Evolutionary conservation across 2,113 vertebrate genomes (phyloP).

Genomic region (Coturnix japonica): DNA sequence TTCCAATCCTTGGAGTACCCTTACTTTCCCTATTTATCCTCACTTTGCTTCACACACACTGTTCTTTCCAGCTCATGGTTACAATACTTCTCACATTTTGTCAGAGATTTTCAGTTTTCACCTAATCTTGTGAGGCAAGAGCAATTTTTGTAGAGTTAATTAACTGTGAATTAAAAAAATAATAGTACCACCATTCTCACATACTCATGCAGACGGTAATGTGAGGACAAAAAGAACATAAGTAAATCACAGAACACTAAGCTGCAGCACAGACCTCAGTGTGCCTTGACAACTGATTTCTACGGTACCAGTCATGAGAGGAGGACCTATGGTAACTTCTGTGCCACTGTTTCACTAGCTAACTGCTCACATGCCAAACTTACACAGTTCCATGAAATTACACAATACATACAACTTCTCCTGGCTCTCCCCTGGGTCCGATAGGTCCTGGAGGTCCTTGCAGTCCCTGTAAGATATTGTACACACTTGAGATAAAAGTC

Average conservation of each 20-base stretch:
- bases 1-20: background rate
- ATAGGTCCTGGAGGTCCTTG: constrained; percentile 83
- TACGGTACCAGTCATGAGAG: background rate
- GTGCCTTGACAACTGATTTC: background rate
- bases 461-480: constrained; percentile 81
- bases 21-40: background rate
- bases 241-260: background rate
- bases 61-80: background rate
- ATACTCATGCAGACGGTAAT: background rate
- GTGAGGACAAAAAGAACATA: background rate
- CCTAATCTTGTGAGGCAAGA: background rate
- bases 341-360: background rate
- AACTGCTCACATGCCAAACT: background rate
- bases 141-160: background rate
- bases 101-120: background rate
- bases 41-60: background rate
- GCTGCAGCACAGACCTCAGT: background rate
- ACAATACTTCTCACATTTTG: background rate
- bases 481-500: background rate
- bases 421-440: constrained; percentile 86
- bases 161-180: background rate
- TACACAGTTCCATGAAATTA: background rate
- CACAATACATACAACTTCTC: constrained; percentile 84
- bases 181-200: background rate
- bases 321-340: background rate